Base-by-base conservation (phyloP, 2,113 vertebrate species). In the Strix aluco region DNA sequence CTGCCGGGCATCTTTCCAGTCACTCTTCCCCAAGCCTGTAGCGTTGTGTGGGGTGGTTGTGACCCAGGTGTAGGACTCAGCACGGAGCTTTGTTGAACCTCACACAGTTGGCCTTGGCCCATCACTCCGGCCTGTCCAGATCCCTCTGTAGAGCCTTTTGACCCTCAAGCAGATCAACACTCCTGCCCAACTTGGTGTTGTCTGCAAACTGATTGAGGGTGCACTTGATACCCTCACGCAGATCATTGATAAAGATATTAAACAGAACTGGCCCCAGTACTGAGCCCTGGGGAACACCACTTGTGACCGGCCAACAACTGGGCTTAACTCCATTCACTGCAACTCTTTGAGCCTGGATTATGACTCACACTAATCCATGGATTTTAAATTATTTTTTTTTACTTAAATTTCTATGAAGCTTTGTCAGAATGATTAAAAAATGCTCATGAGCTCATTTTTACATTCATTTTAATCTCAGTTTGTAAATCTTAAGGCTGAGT, bases 221-320 rank as follows among this genome's bases (percentile, higher is more conserved):
- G 27, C 9, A 10, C 52, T 74, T 0, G 0, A 74, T n/a, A 18
- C 5, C 36, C 27, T 74, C 8, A 0, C 69, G 40, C 27, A 40
- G 54, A 25, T 23, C 34, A n/a, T 20, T 1, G 1, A 15, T 81
- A 16, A 81, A 74, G 20, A 27, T 12, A 10, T 47, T 47, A 47
- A 47, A 21, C 46, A 47, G 3, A 6, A 22, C 34, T 20, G 17
- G 54, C 10, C 23, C 8, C 55, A 57, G 18, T 8, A n/a, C 20
- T 34, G 23, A 58, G 16, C 42, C 49, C 23, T 32, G 25, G 30
- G 25, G 25, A 22, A n/a, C 47, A 40, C 20, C 20, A 3, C 4
- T 58, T 19, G 25, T 47, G 34, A 63, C 62, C 9, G 1, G 20
- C 21, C 4, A 3, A 34, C 70, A 54, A 3, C 1, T 54, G 30